These are phyloP conservation scores for Tenthredo amoena DNA, from an alignment of 2,888 invertebrate species.

Conservation along the genomic window DNA sequence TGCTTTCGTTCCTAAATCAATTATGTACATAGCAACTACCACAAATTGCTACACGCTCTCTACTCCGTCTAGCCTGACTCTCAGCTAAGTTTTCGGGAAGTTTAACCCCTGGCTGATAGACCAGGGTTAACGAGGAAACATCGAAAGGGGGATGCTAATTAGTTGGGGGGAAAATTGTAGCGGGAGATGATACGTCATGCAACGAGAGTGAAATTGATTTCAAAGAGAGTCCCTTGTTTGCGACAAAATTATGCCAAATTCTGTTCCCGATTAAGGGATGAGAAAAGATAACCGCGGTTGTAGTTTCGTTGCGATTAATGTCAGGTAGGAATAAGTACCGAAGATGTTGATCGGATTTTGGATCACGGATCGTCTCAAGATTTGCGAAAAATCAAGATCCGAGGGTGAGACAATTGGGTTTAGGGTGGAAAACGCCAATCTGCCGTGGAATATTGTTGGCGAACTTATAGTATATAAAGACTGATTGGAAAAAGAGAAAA, in stretches of 20 bases:
- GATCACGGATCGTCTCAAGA: not conserved
- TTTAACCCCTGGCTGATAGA: slow-evolving; percentile 24
- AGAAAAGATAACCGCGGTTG: no score
- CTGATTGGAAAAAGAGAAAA: slow-evolving; percentile 6
- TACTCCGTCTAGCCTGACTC: not conserved
- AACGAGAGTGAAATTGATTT: not conserved
- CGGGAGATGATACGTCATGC: no score
- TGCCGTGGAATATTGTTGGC: not conserved
- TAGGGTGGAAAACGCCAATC: not conserved
- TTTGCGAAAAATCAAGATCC: not conserved
- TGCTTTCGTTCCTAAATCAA: not conserved
- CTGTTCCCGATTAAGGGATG: not conserved
- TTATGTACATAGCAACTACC: not conserved
- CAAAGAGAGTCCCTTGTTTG: no score
- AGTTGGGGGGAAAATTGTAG: not conserved
- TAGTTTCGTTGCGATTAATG: not conserved
- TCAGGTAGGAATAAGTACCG: not conserved
- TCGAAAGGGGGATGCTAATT: slow-evolving; percentile 21
- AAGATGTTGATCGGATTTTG: not conserved
- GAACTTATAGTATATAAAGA: not conserved
- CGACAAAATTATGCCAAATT: not conserved
- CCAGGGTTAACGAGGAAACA: slow-evolving; percentile 17
- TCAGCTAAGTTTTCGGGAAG: slow-evolving; percentile 13
- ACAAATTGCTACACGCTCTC: not conserved
- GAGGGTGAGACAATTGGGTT: not conserved